phyloP scores from a whole-genome alignment of 1,140 invertebrate genomes.

The Eumaeus atala region DNA sequence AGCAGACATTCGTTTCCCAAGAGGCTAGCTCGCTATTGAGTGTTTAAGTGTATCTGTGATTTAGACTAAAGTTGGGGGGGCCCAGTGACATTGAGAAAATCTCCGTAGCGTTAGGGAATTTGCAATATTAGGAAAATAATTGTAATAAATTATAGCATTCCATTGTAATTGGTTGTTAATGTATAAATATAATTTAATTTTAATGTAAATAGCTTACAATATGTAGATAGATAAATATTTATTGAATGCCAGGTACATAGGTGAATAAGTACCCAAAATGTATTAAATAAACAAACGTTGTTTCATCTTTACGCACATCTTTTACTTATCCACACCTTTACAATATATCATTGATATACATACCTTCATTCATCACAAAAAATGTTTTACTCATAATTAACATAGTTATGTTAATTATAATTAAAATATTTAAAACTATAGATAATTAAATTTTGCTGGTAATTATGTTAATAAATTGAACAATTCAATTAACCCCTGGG shows the following conservation, averaged over 20 bases:
- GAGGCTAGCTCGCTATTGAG: conserved; percentile 31
- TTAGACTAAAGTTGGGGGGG: conserved; percentile 31
- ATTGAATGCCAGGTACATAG: conserved; percentile 20
- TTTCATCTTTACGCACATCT: conserved; percentile 37
- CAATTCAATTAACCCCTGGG: too few relatives aligned
- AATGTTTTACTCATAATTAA: too few relatives aligned
- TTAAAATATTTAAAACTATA: too few relatives aligned
- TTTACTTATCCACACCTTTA: conserved; percentile 20
- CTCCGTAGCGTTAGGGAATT: conserved; percentile 42
- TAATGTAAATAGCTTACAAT: conserved; percentile 60
- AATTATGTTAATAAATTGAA: too few relatives aligned
- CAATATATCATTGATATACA: not conserved
- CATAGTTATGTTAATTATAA: too few relatives aligned
- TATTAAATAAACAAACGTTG: conserved; percentile 54
- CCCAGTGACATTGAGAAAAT: conserved; percentile 37
- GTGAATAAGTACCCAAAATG: conserved; percentile 25
- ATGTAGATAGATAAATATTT: conserved; percentile 60
- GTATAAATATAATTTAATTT: conserved; percentile 29
- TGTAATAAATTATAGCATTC: conserved; percentile 40
- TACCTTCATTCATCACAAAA: too few relatives aligned
- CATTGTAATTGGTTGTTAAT: conserved; percentile 39
- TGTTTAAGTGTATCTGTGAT: conserved; percentile 41
- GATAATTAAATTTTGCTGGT: too few relatives aligned
- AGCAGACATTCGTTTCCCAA: conserved; percentile 19
- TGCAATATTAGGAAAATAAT: conserved; percentile 21